Conservation (phyloP, 2,888 invertebrate species). For the Archips xylosteana region DNA sequence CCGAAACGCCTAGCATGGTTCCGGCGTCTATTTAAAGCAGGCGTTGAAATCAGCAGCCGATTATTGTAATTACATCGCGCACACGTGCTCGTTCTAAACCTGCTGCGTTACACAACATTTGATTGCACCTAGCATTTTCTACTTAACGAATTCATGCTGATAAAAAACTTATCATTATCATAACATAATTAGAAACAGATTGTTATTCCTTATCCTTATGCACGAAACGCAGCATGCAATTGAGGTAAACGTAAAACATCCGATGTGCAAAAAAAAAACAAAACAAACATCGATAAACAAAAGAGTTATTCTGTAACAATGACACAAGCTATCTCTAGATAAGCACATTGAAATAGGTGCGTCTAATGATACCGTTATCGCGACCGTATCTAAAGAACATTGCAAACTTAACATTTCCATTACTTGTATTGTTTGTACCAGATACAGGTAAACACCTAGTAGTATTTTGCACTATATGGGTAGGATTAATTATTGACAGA, state of each 20-base stretch:
- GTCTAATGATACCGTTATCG: slow-evolving; percentile 39
- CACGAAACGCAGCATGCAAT: background rate
- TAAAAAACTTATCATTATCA: background rate
- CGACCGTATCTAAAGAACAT: slow-evolving; percentile 38
- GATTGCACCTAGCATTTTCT: slow-evolving; percentile 20
- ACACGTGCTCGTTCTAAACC: slow-evolving; percentile 22
- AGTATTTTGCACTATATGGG: background rate
- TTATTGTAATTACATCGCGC: slow-evolving; percentile 26
- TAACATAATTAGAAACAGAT: background rate
- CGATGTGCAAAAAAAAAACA: slow-evolving; percentile 13
- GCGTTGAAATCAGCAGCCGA: slow-evolving; percentile 38
- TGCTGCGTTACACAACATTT: slow-evolving; percentile 6
- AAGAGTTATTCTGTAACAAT: slow-evolving; percentile 25
- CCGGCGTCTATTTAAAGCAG: slow-evolving; percentile 31
- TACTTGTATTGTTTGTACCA: slow-evolving; percentile 10
- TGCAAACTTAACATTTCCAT: slow-evolving; percentile 21
- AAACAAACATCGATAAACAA: slow-evolving; percentile 33
- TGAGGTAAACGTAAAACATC: slow-evolving; percentile 10
- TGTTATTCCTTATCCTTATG: background rate
- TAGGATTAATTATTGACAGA: background rate
- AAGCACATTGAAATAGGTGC: slow-evolving; percentile 28
- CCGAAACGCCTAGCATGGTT: slow-evolving; percentile 17
- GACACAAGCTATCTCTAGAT: slow-evolving; percentile 29
- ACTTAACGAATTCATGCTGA: background rate
- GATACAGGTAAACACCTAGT: background rate